A percentile compares a stretch with the other conserved stretches of the same genome.
Evolutionary conservation across 2,888 invertebrate species (phyloP).

Genomic region (Caenorhabditis panamensis): DNA sequence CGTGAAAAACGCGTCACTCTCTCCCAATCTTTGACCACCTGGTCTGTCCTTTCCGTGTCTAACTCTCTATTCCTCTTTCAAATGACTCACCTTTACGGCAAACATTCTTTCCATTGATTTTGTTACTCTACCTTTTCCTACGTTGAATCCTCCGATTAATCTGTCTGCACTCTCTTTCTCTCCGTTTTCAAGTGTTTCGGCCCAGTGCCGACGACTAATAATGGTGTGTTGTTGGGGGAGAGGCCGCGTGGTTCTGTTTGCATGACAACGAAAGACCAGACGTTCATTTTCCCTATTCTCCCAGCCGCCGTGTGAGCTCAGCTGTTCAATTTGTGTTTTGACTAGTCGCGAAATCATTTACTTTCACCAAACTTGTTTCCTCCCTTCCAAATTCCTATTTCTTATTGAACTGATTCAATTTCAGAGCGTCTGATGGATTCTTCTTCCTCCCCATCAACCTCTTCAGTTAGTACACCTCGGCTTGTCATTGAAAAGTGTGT

Average conservation of each 20-base stretch:
- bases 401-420: too few species aligned
- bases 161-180: not conserved
- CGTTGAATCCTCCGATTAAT: not conserved
- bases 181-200: not conserved
- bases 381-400: too few species aligned
- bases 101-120: not conserved
- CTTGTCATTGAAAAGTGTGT: not conserved
- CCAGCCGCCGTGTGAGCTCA: not conserved
- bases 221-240: too few species aligned
- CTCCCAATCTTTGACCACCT: not conserved
- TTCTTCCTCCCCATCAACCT: not conserved
- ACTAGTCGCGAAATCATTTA: too few species aligned
- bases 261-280: not conserved
- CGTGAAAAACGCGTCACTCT: too few species aligned
- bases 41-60: not conserved
- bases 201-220: not conserved
- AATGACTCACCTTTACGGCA: not conserved
- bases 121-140: too few species aligned
- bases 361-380: too few species aligned
- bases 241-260: not conserved
- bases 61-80: not conserved
- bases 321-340: too few species aligned
- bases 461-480: not conserved
- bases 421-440: not conserved
- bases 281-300: not conserved